Evolutionary conservation across 2,113 vertebrate genomes (phyloP).

Genomic region (Zapus hudsonius): DNA sequence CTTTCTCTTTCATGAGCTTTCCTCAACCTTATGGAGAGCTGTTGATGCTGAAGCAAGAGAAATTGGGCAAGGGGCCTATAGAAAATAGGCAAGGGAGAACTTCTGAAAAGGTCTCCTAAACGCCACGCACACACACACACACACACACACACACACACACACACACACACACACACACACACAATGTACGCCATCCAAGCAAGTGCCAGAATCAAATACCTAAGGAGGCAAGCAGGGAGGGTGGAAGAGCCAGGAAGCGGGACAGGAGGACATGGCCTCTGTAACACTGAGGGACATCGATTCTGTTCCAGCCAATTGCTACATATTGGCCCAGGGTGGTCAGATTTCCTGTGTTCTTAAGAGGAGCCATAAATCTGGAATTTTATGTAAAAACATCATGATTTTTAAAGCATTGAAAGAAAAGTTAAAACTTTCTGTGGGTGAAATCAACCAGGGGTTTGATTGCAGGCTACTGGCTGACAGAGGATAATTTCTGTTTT

Average conservation of each 20-base stretch:
- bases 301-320: background rate
- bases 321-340: background rate
- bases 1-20: conserved; percentile 45
- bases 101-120: conserved; percentile 10
- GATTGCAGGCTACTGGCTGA: background rate
- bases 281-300: background rate
- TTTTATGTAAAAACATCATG: conserved; percentile 33
- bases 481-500: background rate
- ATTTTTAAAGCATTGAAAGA: conserved; percentile 37
- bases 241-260: background rate
- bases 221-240: background rate
- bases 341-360: conserved; percentile 20
- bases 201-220: background rate
- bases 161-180: background rate
- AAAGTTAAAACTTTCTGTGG: background rate
- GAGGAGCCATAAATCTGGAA: background rate
- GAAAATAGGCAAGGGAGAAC: background rate
- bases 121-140: background rate
- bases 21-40: background rate
- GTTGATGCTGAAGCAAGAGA: conserved; percentile 22
- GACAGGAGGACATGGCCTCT: background rate
- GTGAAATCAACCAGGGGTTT: conserved; percentile 1
- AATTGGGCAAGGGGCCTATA: conserved; percentile 7
- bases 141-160: background rate
- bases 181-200: background rate